Base-by-base conservation (phyloP, 2,113 vertebrate species). In the Aythya baeri region DNA sequence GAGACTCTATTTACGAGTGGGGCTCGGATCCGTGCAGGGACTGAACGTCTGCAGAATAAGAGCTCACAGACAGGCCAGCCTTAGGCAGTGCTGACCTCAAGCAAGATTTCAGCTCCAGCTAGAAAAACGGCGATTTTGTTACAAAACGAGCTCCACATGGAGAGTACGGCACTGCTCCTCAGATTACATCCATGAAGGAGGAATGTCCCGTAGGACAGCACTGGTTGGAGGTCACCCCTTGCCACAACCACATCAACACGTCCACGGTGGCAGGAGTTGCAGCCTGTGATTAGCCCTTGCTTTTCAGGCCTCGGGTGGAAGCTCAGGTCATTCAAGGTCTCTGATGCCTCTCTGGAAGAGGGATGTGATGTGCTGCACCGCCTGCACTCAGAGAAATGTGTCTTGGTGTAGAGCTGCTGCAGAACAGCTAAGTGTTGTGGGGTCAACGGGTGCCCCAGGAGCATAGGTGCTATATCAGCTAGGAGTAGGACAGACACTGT, bases 51-150 rank as follows among this genome's bases (percentile, higher is more conserved):
- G 54, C 81, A 91, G 43, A 95, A 75, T 31, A 68, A 75, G 70
- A 93, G 43, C 83, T 86, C 1, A 2, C 32, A 93, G 81, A 61
- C 61, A 91, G 81, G 61, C 70, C 49, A 75, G 81, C 62, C 76
- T 89, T 46, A 75, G 66, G 80, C 91, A 65, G 62, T 34, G 43
- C 58, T 92, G 86, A 91, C 86, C 86, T 62, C 36, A 72, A 89
- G 54, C 32, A 72, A 58, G 36, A 46, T 67, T 92, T 72, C n/a
- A 71, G 32, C 54, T 66, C 1, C 2, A 49, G 59, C 26, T 26
- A 49, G 80, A 87, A 78, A 52, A 78, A 72, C 46, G 8, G 38
- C 0, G 7, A 57, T 89, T 91, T 72, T 86, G 29, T 86, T 65
- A 65, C 80, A 61, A 75, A 94, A 63, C 43, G 18, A 91, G 29